Evolutionary conservation across 2,797 vertebrate genomes (phyloP).

Genomic region (Meda fulgida): DNA sequence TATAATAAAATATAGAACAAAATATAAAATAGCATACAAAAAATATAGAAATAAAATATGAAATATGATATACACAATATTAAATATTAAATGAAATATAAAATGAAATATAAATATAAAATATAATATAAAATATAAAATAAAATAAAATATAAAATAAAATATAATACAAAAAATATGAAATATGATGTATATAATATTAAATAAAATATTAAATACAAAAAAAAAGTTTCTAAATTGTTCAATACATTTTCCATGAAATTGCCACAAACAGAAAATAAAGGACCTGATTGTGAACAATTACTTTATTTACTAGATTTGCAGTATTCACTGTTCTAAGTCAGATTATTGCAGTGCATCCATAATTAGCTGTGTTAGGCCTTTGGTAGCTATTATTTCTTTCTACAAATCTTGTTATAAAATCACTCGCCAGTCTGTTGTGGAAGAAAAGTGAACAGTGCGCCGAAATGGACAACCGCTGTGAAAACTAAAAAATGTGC

Average conservation of each 20-base stretch:
- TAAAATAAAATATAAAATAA: neutral
- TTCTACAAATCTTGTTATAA: conserved; percentile 2
- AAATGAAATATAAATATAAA: neutral
- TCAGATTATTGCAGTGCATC: conserved; percentile 3
- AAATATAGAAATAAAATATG: too few relatives aligned
- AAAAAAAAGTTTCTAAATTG: neutral
- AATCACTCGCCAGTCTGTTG: conserved; percentile 1
- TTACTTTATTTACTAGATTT: neutral
- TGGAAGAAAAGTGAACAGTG: neutral
- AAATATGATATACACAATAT: neutral
- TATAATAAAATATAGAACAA: too few relatives aligned
- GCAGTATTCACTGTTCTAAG: neutral
- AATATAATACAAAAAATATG: neutral
- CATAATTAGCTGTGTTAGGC: neutral
- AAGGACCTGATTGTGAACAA: neutral
- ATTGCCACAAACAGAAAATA: neutral
- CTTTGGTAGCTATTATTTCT: conserved; percentile 3
- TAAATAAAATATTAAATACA: neutral
- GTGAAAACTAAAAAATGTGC: conserved; percentile 11
- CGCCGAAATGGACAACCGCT: conserved; percentile 15
- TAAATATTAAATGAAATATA: neutral
- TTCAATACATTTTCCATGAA: neutral
- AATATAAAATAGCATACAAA: neutral
- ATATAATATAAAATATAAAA: neutral
- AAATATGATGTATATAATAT: too few relatives aligned